A percentile compares a stretch with the other conserved stretches of the same genome.
These are phyloP conservation scores for Drosophila testacea DNA, from an alignment of 2,888 invertebrate species.

Conservation along the genomic window DNA sequence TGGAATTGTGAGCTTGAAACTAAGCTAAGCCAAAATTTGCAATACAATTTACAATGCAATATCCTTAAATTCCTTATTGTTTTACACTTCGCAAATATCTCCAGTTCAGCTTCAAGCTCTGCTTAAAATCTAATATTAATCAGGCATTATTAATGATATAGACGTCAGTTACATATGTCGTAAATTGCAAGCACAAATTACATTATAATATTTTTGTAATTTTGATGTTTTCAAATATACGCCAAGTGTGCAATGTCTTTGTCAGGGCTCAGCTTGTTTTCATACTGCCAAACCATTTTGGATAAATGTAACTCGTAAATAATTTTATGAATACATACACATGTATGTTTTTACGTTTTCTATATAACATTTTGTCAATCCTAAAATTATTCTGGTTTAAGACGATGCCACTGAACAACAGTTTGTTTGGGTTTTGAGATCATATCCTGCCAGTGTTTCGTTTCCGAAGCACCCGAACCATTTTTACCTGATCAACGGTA, in stretches of 20 bases:
- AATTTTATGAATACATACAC: constrained; percentile 2
- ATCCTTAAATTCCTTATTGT: constrained; percentile 1
- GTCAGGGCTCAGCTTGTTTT: constrained; percentile 14
- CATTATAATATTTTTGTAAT: constrained; percentile 7
- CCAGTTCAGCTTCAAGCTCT: constrained; percentile 27
- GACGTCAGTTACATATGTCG: constrained; percentile 7
- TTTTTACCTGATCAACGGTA: constrained; percentile 90
- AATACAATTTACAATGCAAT: constrained; percentile 2
- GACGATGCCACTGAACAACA: constrained; percentile 98
- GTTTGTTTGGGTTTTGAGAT: constrained; percentile 98
- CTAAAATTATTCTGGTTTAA: constrained; percentile 93
- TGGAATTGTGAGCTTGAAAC: constrained; percentile 16
- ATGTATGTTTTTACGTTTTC: constrained; percentile 7
- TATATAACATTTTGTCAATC: constrained; percentile 6
- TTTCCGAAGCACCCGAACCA: constrained; percentile 97
- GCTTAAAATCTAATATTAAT: constrained; percentile 20
- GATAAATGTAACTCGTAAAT: constrained; percentile 5
- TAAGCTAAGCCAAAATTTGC: constrained; percentile 2
- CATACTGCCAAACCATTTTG: constrained; percentile 13
- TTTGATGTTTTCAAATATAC: constrained; percentile 11
- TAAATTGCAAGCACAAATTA: constrained; percentile 30
- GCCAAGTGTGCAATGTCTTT: constrained; percentile 16
- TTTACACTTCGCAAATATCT: background rate
- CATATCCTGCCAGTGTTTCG: constrained; percentile 99
- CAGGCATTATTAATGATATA: constrained; percentile 33